Evolutionary conservation across 2,888 invertebrate species (phyloP).

Genomic region (Drosophila diplacantha): DNA sequence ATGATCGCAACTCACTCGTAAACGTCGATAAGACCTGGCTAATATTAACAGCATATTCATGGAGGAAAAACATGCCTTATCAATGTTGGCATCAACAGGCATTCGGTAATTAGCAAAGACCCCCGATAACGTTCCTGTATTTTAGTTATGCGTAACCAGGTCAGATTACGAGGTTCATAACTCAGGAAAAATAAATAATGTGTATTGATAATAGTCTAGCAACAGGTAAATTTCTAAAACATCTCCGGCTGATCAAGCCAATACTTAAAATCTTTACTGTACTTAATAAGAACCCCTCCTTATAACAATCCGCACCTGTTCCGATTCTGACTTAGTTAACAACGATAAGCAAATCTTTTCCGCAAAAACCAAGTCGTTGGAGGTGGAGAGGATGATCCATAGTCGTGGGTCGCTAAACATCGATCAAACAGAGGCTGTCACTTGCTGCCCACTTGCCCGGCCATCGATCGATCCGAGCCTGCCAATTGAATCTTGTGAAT

Average conservation of each 20-base stretch:
- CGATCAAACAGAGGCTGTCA: constrained; percentile 53
- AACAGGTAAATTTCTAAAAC: not conserved
- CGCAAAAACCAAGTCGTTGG: constrained; percentile 2
- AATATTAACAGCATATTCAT: constrained; percentile 22
- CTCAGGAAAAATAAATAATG: not conserved
- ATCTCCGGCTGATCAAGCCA: not conserved
- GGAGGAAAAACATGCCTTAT: constrained; percentile 33
- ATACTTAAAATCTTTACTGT: not conserved
- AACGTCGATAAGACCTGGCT: constrained; percentile 38
- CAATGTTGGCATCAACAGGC: constrained; percentile 33
- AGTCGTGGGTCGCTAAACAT: constrained; percentile 24
- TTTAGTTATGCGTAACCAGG: constrained; percentile 11
- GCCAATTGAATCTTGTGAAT: constrained; percentile 52
- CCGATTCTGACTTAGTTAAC: not conserved
- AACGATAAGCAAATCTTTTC: constrained; percentile 22
- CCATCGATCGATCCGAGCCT: constrained; percentile 23
- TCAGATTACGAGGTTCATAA: not conserved
- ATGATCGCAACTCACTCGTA: constrained; percentile 4
- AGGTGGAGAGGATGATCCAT: not conserved
- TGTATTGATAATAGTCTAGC: too few relatives aligned
- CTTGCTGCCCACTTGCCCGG: constrained; percentile 47
- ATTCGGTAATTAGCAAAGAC: constrained; percentile 16
- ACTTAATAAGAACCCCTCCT: not conserved
- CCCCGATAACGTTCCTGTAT: constrained; percentile 20
- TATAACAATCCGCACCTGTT: constrained; percentile 15